phyloP scores from a whole-genome alignment of 2,113 vertebrate genomes.

The Aptenodytes patagonicus region DNA sequence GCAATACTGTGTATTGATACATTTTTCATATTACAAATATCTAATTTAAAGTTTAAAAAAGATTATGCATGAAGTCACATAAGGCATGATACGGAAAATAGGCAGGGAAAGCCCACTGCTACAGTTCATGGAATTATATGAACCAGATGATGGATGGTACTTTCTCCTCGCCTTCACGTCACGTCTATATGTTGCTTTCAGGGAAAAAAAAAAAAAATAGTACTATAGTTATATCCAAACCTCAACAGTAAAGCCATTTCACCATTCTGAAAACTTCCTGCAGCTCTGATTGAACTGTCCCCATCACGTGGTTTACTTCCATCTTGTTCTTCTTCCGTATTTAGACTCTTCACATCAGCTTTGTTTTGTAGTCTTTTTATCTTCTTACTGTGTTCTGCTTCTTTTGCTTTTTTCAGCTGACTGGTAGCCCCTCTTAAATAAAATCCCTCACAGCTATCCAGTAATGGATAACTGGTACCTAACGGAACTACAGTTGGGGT shows the following conservation, averaged over 20 bases:
- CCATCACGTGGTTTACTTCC: neutral
- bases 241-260: neutral
- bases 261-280: neutral
- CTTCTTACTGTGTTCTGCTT: neutral
- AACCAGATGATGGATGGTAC: neutral
- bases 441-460: neutral
- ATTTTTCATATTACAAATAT: neutral
- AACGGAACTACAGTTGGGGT: neutral
- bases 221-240: neutral
- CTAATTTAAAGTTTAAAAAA: neutral
- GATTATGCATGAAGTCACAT: neutral
- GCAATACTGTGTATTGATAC: neutral
- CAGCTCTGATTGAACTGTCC: neutral
- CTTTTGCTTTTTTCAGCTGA: neutral
- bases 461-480: neutral
- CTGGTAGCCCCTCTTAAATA: neutral
- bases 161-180: neutral
- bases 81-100: neutral
- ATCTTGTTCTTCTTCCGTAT: neutral
- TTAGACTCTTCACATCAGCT: neutral
- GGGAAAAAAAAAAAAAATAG: no score
- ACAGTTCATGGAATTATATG: neutral
- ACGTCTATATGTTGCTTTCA: neutral
- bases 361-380: neutral
- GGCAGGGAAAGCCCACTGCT: neutral